Conservation (phyloP, 2,888 invertebrate genomes). For the Pseudococcus longispinus region DNA sequence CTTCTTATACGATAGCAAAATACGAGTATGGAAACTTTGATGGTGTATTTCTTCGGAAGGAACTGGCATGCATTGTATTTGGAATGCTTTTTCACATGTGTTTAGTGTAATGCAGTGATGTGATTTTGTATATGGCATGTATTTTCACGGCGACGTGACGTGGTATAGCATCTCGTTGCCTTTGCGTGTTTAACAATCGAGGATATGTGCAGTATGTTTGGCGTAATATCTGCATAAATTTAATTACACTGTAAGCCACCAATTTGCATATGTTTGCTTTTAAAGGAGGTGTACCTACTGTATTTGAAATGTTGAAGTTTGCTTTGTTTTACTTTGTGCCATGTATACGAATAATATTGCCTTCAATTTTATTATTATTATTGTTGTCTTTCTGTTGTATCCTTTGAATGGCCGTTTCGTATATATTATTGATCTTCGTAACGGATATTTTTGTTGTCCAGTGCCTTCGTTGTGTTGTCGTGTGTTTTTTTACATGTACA, state of each 20-base stretch:
- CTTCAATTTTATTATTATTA: not conserved
- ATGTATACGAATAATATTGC: not conserved
- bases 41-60: not conserved
- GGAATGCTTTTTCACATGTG: not conserved
- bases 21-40: not conserved
- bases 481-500: too few species aligned
- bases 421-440: not conserved
- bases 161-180: not conserved
- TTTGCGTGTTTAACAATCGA: not conserved
- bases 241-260: not conserved
- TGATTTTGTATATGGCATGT: not conserved
- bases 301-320: conserved; percentile 10
- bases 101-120: not conserved
- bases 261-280: conserved; percentile 28
- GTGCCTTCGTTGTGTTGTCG: not conserved
- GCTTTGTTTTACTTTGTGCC: not conserved
- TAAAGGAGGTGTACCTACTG: not conserved
- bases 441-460: not conserved
- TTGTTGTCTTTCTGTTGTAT: not conserved
- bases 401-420: not conserved
- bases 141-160: not conserved
- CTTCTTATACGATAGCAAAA: not conserved
- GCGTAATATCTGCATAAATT: conserved; percentile 28
- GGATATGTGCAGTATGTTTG: conserved; percentile 14
- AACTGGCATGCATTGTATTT: not conserved